A percentile compares a stretch with the other conserved stretches of the same genome.
These are phyloP conservation scores for Notocelia uddmanniana DNA, from an alignment of 2,888 invertebrate genomes.

Conservation along the genomic window DNA sequence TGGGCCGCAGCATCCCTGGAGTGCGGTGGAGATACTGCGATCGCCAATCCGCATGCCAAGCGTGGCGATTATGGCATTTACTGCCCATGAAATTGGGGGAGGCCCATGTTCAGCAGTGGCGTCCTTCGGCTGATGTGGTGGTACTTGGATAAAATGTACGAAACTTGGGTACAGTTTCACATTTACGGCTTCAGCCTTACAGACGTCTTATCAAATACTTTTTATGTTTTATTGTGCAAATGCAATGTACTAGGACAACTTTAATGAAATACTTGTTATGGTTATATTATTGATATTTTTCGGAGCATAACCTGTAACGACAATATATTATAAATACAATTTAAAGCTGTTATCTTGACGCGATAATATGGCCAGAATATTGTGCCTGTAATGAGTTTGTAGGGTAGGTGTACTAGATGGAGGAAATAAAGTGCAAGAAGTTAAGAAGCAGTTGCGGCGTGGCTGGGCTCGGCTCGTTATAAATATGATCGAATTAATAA, in stretches of 20 bases:
- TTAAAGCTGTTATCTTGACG: conserved; percentile 23
- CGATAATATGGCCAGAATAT: neutral
- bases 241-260: conserved; percentile 36
- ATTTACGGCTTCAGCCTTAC: conserved; percentile 23
- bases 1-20: no score
- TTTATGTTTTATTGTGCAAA: conserved; percentile 35
- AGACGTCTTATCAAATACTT: conserved; percentile 37
- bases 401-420: neutral
- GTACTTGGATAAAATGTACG: conserved; percentile 7
- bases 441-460: conserved; percentile 4
- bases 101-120: no score
- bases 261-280: conserved; percentile 35
- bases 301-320: conserved; percentile 37
- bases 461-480: conserved; percentile 14
- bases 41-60: no score
- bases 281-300: conserved; percentile 35
- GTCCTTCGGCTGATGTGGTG: no score
- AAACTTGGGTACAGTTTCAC: conserved; percentile 11
- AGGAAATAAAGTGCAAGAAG: conserved; percentile 17
- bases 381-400: neutral
- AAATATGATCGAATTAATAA: conserved; percentile 49
- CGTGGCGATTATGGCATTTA: no score
- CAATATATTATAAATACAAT: conserved; percentile 21
- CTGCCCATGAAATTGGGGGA: no score
- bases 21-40: no score